A percentile compares a stretch with the other conserved stretches of the same genome.
phyloP scores from a whole-genome alignment of 2,113 vertebrate species.

The Misgurnus mizolepis region DNA sequence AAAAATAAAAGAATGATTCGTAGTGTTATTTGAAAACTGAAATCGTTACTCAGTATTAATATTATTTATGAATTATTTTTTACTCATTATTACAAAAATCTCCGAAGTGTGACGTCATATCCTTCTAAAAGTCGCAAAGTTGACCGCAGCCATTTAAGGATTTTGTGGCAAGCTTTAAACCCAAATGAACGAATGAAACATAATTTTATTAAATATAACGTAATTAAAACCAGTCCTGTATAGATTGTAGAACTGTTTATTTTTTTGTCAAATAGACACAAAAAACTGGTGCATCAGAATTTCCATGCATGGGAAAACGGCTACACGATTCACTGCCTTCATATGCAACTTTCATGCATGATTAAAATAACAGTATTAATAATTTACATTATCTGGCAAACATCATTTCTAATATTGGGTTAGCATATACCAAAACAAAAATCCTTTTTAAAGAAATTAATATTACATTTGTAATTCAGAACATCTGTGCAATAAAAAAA shows the following conservation, averaged over 20 bases:
- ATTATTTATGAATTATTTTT: too few relatives aligned
- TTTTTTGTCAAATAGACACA: constrained; percentile 39
- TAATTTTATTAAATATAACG: neutral
- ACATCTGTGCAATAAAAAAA: constrained; percentile 47
- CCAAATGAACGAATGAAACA: too few relatives aligned
- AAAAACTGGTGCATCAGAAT: constrained; percentile 45
- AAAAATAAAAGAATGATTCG: too few relatives aligned
- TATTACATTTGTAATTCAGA: constrained; percentile 43
- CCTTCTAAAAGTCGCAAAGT: too few relatives aligned
- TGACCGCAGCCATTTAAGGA: neutral
- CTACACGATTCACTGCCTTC: constrained; percentile 14
- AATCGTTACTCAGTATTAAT: too few relatives aligned
- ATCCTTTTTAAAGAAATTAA: constrained; percentile 19
- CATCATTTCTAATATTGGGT: constrained; percentile 23
- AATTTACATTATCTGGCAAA: constrained; percentile 24
- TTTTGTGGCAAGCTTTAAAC: neutral
- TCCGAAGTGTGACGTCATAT: too few relatives aligned
- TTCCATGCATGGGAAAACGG: constrained; percentile 50
- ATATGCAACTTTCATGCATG: constrained; percentile 49
- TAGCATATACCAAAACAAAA: constrained; percentile 28
- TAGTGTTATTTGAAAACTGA: too few relatives aligned
- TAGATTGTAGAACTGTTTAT: neutral
- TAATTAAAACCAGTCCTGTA: neutral
- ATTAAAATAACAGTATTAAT: constrained; percentile 32
- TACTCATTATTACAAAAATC: too few relatives aligned